phyloP scores from a whole-genome alignment of 1,140 invertebrate genomes.

The Heliconius congener region DNA sequence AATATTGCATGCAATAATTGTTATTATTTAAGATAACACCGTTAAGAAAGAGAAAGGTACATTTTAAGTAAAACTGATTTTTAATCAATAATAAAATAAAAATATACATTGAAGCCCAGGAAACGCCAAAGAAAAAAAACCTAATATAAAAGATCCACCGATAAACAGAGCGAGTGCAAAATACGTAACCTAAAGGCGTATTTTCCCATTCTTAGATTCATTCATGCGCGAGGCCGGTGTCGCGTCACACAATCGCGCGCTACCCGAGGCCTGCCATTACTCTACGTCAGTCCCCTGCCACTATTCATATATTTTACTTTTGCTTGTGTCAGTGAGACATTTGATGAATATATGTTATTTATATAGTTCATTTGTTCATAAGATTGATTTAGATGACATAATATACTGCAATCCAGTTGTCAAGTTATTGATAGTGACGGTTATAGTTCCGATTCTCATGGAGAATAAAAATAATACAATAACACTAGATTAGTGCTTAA shows the following conservation, averaged over 20 bases:
- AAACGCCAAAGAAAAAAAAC: neutral
- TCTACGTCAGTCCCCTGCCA: constrained; percentile 25
- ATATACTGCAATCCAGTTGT: neutral
- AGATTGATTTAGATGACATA: neutral
- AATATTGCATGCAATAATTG: no score
- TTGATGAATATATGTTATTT: constrained; percentile 12
- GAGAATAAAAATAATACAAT: no score
- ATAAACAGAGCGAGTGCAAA: neutral
- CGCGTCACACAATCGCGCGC: constrained; percentile 22
- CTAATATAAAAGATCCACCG: neutral
- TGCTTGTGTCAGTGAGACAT: constrained; percentile 1
- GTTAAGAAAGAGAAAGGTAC: no score
- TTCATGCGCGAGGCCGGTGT: constrained; percentile 20
- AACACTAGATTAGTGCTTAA: no score
- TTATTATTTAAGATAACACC: no score
- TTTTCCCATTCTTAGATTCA: constrained; percentile 19
- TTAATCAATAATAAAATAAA: neutral
- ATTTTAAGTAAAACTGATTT: no score
- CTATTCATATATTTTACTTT: constrained; percentile 17
- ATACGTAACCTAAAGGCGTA: constrained; percentile 3
- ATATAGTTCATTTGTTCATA: neutral
- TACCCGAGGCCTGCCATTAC: constrained; percentile 21
- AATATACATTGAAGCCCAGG: neutral
- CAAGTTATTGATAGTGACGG: neutral
- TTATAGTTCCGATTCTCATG: neutral